These are phyloP conservation scores for Misgurnus mizolepis DNA, from an alignment of 2,113 vertebrate species.

Conservation along the genomic window DNA sequence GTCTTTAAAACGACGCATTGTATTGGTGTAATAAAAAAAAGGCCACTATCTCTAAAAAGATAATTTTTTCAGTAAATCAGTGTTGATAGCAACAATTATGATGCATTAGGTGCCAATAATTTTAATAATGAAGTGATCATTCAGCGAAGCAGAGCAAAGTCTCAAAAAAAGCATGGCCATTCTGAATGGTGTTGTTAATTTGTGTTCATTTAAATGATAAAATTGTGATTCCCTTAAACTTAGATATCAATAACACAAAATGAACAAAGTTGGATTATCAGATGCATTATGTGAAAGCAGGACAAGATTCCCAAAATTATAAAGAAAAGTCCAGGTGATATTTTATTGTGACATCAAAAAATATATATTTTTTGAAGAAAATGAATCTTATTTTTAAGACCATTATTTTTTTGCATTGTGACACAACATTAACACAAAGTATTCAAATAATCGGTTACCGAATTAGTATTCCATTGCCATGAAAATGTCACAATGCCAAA, in stretches of 20 bases:
- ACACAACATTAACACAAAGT: too few relatives aligned
- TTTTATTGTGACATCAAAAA: background rate
- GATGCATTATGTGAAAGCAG: background rate
- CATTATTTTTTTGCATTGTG: background rate
- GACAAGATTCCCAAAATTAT: background rate
- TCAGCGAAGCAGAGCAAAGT: background rate
- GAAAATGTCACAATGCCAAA: too few relatives aligned
- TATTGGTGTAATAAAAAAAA: background rate
- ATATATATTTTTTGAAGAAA: background rate
- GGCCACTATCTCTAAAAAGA: slow-evolving; percentile 18
- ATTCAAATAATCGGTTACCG: too few relatives aligned
- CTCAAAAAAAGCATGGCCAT: too few relatives aligned
- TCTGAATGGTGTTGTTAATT: too few relatives aligned
- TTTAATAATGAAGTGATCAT: background rate
- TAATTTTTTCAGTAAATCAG: background rate
- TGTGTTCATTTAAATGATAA: too few relatives aligned
- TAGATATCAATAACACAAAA: background rate
- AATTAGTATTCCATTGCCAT: too few relatives aligned
- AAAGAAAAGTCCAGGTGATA: background rate
- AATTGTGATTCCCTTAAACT: too few relatives aligned
- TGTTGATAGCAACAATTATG: background rate
- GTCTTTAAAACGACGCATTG: background rate
- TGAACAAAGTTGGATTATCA: background rate
- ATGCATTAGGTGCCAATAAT: background rate
- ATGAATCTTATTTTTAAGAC: background rate